Conservation (phyloP, 1,140 invertebrate genomes). For the Delia radicum region DNA sequence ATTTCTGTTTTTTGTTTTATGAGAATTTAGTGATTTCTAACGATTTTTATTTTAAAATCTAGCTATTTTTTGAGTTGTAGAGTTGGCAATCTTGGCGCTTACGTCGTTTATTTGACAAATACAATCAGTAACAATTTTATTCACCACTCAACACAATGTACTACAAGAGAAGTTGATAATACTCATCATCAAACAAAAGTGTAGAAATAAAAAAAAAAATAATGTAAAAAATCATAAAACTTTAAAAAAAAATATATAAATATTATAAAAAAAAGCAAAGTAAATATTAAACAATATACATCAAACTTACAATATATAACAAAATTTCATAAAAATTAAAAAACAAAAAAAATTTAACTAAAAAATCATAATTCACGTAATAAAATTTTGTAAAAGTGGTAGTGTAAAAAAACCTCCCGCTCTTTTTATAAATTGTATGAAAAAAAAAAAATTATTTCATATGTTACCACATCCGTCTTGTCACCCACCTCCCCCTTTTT, state of each 20-base stretch:
- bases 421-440: neutral
- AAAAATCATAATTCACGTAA: neutral
- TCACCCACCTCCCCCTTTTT: neutral
- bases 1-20: no score
- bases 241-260: no score
- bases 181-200: no score
- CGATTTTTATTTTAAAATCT: no score
- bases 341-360: neutral
- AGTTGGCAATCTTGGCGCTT: no score
- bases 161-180: neutral
- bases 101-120: neutral
- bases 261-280: neutral
- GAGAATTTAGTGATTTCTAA: no score
- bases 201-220: no score
- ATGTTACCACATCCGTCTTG: neutral
- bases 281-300: neutral
- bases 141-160: neutral
- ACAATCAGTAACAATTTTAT: neutral
- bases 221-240: no score
- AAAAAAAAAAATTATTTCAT: neutral
- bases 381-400: neutral
- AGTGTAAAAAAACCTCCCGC: neutral
- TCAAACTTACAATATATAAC: neutral
- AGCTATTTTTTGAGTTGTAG: no score
- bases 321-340: neutral